Evolutionary conservation across 2,797 vertebrate genomes (phyloP), one percentile per base, ranked within the genome.

Genomic region (Podargus strigoides): DNA sequence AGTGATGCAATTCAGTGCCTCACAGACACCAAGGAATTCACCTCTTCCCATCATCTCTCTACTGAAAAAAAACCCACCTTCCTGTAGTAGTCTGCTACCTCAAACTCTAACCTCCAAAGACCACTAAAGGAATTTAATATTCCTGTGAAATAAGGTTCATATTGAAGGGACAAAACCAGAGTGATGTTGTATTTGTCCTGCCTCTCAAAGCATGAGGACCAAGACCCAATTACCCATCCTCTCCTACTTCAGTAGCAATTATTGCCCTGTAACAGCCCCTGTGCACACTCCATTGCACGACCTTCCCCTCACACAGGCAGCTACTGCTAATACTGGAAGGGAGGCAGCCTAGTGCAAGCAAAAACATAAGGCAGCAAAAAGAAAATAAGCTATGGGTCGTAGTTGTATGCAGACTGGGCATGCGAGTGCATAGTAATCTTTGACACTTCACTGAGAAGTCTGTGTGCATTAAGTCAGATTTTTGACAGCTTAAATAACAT

Each of bases 201-300:
- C 42, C 36, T 62, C 60, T 78, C 49, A 34, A 56, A 87, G 15
- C 14, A 8, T 0, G 20, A 44, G 37, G 34, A 47, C 60, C 10
- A 28, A 63, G 58, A 39, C 30, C 4, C 3, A 81, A 67, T 81
- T 27, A 85, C 66, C 47, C 28, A 59, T 3, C n/a, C 23, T 58
- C n/a, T 58, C 37, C 37, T 32, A n/a, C n/a, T 87, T 87, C 44
- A 82, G 7, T 0, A 72, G 66, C 62, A 77, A 37, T 32, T 50
- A 12, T 9, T 78, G 83, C 39, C 64, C 64, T 58, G 37, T n/a
- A 27, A 36, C 39, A 86, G 52, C 41, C 52, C 32, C 50, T 41
- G 56, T 44, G 34, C n/a, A 14, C 12, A 12, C 42, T 32, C 49
- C 62, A 2, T n/a, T 17, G 14, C 5, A 8, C 0, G 1, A 56